Conservation (phyloP, 1,140 invertebrate species). For the Uloborus diversus region DNA sequence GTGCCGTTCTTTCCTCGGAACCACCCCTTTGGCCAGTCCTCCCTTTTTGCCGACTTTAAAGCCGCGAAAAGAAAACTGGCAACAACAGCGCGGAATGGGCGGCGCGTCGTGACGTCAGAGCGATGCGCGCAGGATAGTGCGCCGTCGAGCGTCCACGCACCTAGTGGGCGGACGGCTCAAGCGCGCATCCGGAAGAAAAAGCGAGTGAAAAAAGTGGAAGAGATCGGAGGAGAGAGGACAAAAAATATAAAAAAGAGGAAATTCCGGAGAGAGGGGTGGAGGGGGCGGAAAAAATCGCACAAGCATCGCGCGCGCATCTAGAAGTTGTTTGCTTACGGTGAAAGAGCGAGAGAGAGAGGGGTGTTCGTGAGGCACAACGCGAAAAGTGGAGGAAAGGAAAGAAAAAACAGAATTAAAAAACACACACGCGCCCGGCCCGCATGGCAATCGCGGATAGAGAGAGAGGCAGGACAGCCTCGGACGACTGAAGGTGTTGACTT, state of each 20-base stretch:
- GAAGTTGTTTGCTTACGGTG: constrained; percentile 52
- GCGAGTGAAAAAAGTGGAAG: not conserved
- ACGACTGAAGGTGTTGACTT: constrained; percentile 48
- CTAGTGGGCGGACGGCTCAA: constrained; percentile 43
- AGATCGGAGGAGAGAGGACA: not conserved
- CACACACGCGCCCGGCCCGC: constrained; percentile 36
- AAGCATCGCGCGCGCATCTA: constrained; percentile 29
- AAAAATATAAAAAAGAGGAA: constrained; percentile 25
- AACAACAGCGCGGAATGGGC: constrained; percentile 5
- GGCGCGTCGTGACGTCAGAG: constrained; percentile 30
- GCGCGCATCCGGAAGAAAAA: constrained; percentile 13
- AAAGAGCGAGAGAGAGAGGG: not conserved
- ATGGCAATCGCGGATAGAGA: constrained; percentile 29
- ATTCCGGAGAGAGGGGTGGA: constrained; percentile 5
- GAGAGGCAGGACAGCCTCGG: constrained; percentile 13
- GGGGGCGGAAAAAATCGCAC: constrained; percentile 20
- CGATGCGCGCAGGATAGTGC: constrained; percentile 48
- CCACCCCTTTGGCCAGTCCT: constrained; percentile 31
- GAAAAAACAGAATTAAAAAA: constrained; percentile 52
- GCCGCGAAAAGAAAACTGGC: too few relatives aligned
- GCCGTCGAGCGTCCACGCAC: not conserved
- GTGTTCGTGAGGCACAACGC: not conserved
- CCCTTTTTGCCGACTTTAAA: not conserved
- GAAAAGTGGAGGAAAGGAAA: not conserved
- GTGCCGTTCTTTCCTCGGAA: constrained; percentile 7